phyloP scores from a whole-genome alignment of 2,888 invertebrate genomes.

The Drosophila subquinaria region DNA sequence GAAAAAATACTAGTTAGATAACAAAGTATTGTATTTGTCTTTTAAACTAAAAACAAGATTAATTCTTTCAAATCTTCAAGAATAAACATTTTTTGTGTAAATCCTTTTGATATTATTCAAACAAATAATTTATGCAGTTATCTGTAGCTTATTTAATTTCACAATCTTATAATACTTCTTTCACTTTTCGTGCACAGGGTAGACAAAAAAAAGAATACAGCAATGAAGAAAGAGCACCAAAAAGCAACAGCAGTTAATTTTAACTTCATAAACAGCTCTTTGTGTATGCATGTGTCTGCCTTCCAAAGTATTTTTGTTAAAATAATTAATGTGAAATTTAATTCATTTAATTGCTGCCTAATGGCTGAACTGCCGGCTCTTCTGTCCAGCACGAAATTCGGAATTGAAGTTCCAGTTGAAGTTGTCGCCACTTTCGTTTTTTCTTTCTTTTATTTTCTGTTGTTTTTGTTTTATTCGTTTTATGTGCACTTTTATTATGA shows the following conservation, averaged over 20 bases:
- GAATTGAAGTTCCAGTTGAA: slow-evolving; percentile 18
- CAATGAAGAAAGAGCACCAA: slow-evolving; percentile 21
- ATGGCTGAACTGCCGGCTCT: slow-evolving; percentile 42
- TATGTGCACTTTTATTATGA: slow-evolving; percentile 20
- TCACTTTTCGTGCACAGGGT: not conserved
- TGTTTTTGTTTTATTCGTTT: slow-evolving; percentile 23
- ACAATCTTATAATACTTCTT: not conserved
- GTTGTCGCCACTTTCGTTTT: slow-evolving; percentile 61
- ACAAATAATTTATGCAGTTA: not conserved
- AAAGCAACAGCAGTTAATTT: slow-evolving; percentile 48
- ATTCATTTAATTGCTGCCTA: slow-evolving; percentile 71
- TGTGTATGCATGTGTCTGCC: slow-evolving; percentile 17
- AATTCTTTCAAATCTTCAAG: too few species aligned
- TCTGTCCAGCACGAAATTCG: slow-evolving; percentile 15
- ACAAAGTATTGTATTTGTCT: not conserved
- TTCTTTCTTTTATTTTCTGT: slow-evolving; percentile 21
- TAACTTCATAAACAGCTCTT: slow-evolving; percentile 40
- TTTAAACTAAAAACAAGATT: too few species aligned
- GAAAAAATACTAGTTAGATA: not conserved
- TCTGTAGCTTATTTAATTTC: not conserved
- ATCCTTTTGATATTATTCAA: not conserved
- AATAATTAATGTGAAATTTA: slow-evolving; percentile 75
- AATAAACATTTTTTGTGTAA: too few species aligned
- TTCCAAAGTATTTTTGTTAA: slow-evolving; percentile 37
- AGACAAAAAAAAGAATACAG: not conserved